phyloP scores from a whole-genome alignment of 2,888 invertebrate species.

The Coleophora flavipennella region DNA sequence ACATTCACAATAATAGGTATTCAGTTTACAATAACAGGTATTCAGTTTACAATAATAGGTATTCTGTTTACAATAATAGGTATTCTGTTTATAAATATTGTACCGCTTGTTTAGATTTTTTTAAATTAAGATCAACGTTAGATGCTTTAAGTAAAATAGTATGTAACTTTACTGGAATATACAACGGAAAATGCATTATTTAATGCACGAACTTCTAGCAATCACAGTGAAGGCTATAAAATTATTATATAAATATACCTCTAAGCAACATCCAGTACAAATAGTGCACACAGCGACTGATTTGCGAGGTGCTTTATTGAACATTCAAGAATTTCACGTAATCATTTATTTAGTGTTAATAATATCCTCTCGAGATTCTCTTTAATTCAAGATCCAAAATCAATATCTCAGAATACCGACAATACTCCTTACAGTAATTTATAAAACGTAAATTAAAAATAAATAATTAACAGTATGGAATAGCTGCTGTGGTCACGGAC shows the following conservation, averaged over 20 bases:
- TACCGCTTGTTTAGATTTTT: too few species aligned
- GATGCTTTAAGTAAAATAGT: conserved; percentile 17
- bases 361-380: conserved; percentile 64
- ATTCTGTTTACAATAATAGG: too few species aligned
- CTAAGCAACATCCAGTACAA: conserved; percentile 39
- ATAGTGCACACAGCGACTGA: conserved; percentile 31
- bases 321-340: conserved; percentile 35
- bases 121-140: too few species aligned
- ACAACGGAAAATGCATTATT: conserved; percentile 42
- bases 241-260: conserved; percentile 12
- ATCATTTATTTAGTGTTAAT: conserved; percentile 36
- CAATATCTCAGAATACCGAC: conserved; percentile 52
- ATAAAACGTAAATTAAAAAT: conserved; percentile 63
- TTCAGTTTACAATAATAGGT: too few species aligned
- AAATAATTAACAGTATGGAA: conserved; percentile 71
- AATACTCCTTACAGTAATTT: conserved; percentile 55
- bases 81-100: too few species aligned
- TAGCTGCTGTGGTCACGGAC: conserved; percentile 49
- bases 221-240: conserved; percentile 52
- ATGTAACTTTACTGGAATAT: conserved; percentile 27
- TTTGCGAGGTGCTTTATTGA: conserved; percentile 31
- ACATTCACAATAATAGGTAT: too few species aligned
- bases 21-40: too few species aligned
- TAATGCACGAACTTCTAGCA: conserved; percentile 40
- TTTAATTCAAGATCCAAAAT: conserved; percentile 51